These are phyloP conservation scores for Butorides virescens DNA, from an alignment of 2,113 vertebrate genomes.

Conservation along the genomic window DNA sequence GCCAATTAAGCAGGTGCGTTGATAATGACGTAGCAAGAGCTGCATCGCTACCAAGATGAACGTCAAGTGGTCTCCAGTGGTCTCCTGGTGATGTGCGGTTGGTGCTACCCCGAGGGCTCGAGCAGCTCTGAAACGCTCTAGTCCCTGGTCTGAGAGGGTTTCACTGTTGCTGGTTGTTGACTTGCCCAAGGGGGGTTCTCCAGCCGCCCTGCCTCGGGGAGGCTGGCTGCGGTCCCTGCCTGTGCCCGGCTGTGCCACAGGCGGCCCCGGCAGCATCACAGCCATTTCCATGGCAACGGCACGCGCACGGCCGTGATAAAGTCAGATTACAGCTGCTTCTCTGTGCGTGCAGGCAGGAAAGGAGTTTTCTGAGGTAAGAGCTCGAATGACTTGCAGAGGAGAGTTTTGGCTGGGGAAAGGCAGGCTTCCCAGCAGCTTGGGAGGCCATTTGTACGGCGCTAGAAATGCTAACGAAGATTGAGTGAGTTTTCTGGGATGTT, in stretches of 20 bases:
- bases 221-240: not conserved
- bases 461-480: not conserved
- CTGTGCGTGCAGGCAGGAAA: not conserved
- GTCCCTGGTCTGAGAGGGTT: not conserved
- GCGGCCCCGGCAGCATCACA: not conserved
- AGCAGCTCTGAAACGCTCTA: not conserved
- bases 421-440: not conserved
- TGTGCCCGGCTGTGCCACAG: not conserved
- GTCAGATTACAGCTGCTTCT: constrained; percentile 5
- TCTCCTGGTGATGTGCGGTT: fast-evolving
- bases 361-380: constrained; percentile 34
- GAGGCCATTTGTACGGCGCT: not conserved
- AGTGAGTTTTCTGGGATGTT: not conserved
- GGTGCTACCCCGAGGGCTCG: not conserved
- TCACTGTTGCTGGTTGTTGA: not conserved
- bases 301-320: not conserved
- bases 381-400: not conserved
- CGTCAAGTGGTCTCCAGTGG: not conserved
- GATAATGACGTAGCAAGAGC: not conserved
- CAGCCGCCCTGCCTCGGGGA: not conserved
- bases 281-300: constrained; percentile 17
- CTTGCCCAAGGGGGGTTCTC: not conserved
- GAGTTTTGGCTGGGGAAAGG: not conserved
- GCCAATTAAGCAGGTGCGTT: not conserved
- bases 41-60: not conserved